A percentile compares a stretch with the other conserved stretches of the same genome.
Conservation (phyloP, 2,797 vertebrate species). For the Macroramphosus scolopax region DNA sequence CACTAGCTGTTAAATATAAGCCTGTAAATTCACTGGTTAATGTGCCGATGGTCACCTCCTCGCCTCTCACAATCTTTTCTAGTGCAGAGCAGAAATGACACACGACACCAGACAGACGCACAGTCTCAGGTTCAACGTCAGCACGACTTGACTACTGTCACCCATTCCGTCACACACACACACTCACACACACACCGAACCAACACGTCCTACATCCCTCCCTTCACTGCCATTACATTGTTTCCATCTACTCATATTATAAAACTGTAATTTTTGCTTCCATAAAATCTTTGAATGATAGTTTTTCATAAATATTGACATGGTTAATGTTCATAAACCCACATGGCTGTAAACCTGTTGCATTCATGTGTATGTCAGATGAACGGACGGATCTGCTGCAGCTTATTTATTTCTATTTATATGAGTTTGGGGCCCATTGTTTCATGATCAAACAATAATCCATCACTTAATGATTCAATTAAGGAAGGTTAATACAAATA, state of each 20-base stretch:
- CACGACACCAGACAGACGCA: conserved; percentile 11
- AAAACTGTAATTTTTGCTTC: background rate
- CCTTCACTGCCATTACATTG: conserved; percentile 19
- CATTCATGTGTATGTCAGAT: conserved; percentile 25
- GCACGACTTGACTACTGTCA: conserved; percentile 52
- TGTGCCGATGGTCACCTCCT: conserved; percentile 46
- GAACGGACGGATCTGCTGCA: background rate
- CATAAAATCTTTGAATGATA: background rate
- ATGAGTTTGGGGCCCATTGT: background rate
- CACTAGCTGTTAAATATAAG: conserved; percentile 67
- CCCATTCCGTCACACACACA: conserved; percentile 38
- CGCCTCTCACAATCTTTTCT: conserved; percentile 6
- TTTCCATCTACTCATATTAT: conserved; percentile 17
- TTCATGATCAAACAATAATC: no score
- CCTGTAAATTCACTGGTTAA: conserved; percentile 72
- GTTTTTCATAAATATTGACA: background rate
- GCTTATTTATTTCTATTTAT: background rate
- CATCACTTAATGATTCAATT: background rate
- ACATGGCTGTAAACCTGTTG: conserved; percentile 6
- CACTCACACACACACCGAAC: conserved; percentile 8
- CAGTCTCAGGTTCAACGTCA: conserved; percentile 32
- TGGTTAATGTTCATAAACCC: background rate
- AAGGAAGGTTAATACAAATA: conserved; percentile 1
- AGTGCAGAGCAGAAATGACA: conserved; percentile 25
- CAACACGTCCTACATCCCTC: conserved; percentile 5